Base-by-base conservation (phyloP, 2,888 invertebrate species). In the Eilema caniola region DNA sequence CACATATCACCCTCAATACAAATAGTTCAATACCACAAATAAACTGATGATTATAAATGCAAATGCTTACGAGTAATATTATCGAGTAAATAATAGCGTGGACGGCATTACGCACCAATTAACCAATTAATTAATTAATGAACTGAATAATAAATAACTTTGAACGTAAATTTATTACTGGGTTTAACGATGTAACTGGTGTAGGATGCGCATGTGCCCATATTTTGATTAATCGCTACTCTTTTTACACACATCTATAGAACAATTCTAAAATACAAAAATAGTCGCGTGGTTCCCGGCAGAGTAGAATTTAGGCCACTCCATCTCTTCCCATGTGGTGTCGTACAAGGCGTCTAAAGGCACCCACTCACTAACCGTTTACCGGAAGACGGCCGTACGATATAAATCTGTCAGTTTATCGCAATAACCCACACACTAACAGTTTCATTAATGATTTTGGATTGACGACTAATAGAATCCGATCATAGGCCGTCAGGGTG, bases 61-160 rank as follows among this genome's bases (percentile, higher is more conserved):
- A 70, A 67, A 67, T 67, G 57, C 25, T 66, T 59, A 66, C 67
- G 56, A 65, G 59, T 59, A 67, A 70, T 70, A 70, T 59, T 69
- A 78, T 69, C 68, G 73, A 41, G 74, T 80, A 75, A 80, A 83
- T 77, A 77, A 74, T 74, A 71, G 53, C 63, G 63, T 70, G 78
- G 75, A 77, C 68, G 75, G 74, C 69, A 82, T 82, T 78, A 80
- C 80, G 85, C 86, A 81, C 83, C 86, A 86, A 87, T 86, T 86
- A 85, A 75, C 85, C 84, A 83, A 83, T 85, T 83, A 85, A 77
- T 77, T 86, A 84, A 86, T 86, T 85, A 85, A 84, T 77, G 66
- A 72, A 67, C 66, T 67, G 60, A 70, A 76, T 75, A 77, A 83
- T 82, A 84, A 78, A 83, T 78, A 72, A 77, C 67, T 73, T 73